These are phyloP conservation scores for Puntigrus tetrazona DNA, from an alignment of 2,113 vertebrate species.

Conservation along the genomic window DNA sequence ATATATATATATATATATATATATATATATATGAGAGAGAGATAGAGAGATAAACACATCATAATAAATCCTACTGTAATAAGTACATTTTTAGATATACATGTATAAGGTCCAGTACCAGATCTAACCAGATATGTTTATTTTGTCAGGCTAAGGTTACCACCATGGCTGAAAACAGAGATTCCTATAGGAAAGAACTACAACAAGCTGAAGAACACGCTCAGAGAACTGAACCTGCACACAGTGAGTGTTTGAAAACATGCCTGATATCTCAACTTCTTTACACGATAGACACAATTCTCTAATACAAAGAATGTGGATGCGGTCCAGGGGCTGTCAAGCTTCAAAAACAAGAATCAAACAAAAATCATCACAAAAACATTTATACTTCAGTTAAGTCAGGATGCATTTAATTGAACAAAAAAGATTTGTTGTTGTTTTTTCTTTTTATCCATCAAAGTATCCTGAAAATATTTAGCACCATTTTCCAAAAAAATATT, in stretches of 20 bases:
- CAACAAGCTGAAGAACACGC: slow-evolving; percentile 90
- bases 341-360: background rate
- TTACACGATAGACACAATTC: background rate
- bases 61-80: background rate
- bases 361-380: background rate
- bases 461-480: no score
- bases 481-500: no score
- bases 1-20: no score
- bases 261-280: background rate
- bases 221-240: slow-evolving; percentile 92
- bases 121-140: slow-evolving; percentile 10
- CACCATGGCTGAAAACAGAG: slow-evolving; percentile 95
- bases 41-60: background rate
- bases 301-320: background rate
- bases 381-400: no score
- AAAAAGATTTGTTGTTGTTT: no score
- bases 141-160: slow-evolving; percentile 83
- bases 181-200: slow-evolving; percentile 97
- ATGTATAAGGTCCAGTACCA: background rate
- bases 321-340: background rate
- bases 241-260: slow-evolving; percentile 79
- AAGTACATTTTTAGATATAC: background rate
- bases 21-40: no score
- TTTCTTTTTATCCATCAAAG: no score
- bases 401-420: no score